phyloP scores from a whole-genome alignment of 1,140 invertebrate genomes.

The Sipha flava region DNA sequence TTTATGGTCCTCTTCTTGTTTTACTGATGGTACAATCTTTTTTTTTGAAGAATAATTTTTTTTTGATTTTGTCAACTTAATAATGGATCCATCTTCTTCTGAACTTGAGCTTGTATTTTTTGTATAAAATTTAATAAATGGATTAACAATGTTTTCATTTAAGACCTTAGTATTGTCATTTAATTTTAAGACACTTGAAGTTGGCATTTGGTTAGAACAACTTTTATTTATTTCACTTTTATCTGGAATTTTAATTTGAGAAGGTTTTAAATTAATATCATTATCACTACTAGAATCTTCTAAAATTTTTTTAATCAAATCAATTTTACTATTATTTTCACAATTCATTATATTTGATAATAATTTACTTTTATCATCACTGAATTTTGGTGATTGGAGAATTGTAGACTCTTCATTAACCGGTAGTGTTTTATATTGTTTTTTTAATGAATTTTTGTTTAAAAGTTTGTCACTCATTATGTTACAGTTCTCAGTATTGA shows the following conservation, averaged over 20 bases:
- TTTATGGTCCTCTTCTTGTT: not conserved
- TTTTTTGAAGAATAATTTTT: not conserved
- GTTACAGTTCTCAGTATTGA: not conserved
- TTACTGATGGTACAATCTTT: not conserved
- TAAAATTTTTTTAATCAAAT: no score
- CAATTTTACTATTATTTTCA: not conserved
- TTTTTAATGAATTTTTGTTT: no score
- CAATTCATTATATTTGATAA: not conserved
- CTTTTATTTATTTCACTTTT: not conserved
- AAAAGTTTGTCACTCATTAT: not conserved
- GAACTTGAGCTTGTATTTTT: not conserved
- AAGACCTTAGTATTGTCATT: not conserved
- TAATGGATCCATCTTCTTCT: not conserved
- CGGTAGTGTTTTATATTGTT: not conserved
- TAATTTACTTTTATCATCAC: not conserved
- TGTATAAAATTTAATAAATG: not conserved
- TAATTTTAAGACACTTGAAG: not conserved
- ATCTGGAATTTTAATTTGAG: not conserved
- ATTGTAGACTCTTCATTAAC: not conserved
- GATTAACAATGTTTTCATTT: not conserved
- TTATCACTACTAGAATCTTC: no score
- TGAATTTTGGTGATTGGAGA: not conserved
- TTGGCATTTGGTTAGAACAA: not conserved
- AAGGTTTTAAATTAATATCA: not conserved
- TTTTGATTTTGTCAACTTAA: not conserved